Conservation (phyloP, 2,113 vertebrate species). For the Callocephalon fimbriatum region DNA sequence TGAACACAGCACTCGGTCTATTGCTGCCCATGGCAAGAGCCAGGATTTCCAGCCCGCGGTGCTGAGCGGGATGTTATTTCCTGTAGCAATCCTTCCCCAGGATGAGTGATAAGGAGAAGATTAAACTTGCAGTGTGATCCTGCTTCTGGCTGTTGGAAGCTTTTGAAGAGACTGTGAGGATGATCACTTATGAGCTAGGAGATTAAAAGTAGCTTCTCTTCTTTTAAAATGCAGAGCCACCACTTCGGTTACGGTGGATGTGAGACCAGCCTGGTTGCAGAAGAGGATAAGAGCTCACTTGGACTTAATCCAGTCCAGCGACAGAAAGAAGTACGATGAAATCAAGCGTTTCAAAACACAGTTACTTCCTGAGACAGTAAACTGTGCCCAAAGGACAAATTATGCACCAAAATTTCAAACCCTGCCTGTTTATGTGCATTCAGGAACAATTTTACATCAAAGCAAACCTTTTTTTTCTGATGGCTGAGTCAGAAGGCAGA, state of each 20-base stretch:
- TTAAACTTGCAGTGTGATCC: not conserved
- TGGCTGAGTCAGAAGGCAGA: not conserved
- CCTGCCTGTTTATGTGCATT: not conserved
- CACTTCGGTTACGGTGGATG: not conserved
- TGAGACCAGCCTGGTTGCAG: not conserved
- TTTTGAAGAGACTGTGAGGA: not conserved
- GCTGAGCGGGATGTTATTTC: not conserved
- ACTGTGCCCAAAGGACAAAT: not conserved
- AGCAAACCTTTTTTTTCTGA: not conserved
- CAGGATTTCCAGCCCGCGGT: not conserved
- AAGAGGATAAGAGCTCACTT: not conserved
- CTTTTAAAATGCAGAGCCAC: not conserved
- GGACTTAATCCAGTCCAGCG: not conserved
- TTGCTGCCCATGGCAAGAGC: fast-evolving
- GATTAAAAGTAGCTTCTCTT: not conserved
- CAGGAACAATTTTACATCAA: not conserved
- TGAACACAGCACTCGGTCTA: not conserved
- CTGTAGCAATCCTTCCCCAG: not conserved
- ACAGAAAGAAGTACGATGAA: not conserved
- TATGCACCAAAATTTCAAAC: not conserved
- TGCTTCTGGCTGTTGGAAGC: not conserved
- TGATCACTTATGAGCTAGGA: not conserved
- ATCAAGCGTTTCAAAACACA: not conserved
- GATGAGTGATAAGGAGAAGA: not conserved
- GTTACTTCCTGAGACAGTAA: not conserved